Evolutionary conservation across 2,888 invertebrate species (phyloP), one percentile per base, ranked within the genome.

Genomic region (Drosophila colorata): DNA sequence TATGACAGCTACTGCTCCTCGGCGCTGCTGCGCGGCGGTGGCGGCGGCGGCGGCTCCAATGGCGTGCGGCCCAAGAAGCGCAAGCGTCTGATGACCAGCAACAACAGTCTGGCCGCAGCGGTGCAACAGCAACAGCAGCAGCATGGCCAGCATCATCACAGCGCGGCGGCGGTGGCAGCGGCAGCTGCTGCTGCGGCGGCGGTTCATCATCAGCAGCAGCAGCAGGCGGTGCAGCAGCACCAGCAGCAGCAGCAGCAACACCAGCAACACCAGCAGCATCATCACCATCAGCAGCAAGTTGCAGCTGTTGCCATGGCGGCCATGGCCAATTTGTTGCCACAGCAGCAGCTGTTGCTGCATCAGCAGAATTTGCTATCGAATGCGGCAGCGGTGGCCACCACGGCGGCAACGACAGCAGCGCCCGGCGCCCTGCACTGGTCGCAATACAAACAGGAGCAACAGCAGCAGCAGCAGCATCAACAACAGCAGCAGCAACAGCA

Each of bases 1-100:
- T 94, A 94, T 83, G 94, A 94, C 91, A 94, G 92, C 81, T 92
- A 92, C 81, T 92, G 90, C 81, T 91, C 92, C 14, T 92, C 92
- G 51, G 87, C 92, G 20, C 67, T 92, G 55, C 89, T 92, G 64
- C 91, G 92, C 4, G 79, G 78, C 4, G 66, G 74, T 1, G 83
- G 75, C 0, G 80, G 67, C 1, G 76, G 73, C 1, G 70, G 69
- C 6, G 75, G 73, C 4, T 53, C 57, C 5, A 89, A 91, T 51
- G 89, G 90, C 2, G 88, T 92, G 41, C 90, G 92, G 2, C 90
- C 92, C 55, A 92, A 92, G 84, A 92, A 92, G 69, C 92, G 92
- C 33, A 92, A 92, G 85, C 91, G 92, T 68, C 80, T 92, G 74
- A 92, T 92, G 92, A 90, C 91, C 74, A 89, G 90, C 79, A 90